These are phyloP conservation scores for Pagetopsis macropterus DNA, from an alignment of 2,797 vertebrate genomes.

Conservation along the genomic window DNA sequence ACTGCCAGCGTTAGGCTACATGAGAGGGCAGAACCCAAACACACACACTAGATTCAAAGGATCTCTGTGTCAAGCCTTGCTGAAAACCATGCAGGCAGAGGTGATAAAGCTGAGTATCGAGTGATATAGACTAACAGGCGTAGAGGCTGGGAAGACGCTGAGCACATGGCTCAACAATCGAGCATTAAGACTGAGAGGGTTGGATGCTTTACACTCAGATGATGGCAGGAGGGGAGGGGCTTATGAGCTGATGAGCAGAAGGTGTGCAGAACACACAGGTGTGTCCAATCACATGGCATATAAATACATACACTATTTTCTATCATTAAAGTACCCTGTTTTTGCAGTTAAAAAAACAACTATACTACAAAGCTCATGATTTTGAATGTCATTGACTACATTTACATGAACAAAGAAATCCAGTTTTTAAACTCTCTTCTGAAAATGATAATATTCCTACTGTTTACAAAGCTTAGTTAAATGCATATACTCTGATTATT, in stretches of 20 bases:
- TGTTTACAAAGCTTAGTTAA: too few relatives aligned
- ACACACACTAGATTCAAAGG: background rate
- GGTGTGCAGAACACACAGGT: slow-evolving; percentile 8
- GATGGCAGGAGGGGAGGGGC: background rate
- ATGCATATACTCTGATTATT: too few relatives aligned
- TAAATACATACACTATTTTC: background rate
- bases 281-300: background rate
- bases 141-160: background rate
- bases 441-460: too few relatives aligned
- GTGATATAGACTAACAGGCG: background rate
- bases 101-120: background rate
- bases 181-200: background rate
- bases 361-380: background rate
- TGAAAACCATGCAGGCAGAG: background rate
- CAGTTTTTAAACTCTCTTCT: background rate
- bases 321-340: background rate
- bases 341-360: background rate
- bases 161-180: background rate
- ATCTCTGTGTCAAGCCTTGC: background rate
- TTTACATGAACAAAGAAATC: too few relatives aligned
- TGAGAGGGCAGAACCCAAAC: slow-evolving; percentile 2
- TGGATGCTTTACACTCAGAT: slow-evolving; percentile 7
- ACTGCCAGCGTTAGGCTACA: background rate
- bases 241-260: slow-evolving; percentile 11
- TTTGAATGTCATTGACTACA: background rate